These are phyloP conservation scores for Euleptes europaea DNA, from an alignment of 2,113 vertebrate genomes.

Conservation along the genomic window DNA sequence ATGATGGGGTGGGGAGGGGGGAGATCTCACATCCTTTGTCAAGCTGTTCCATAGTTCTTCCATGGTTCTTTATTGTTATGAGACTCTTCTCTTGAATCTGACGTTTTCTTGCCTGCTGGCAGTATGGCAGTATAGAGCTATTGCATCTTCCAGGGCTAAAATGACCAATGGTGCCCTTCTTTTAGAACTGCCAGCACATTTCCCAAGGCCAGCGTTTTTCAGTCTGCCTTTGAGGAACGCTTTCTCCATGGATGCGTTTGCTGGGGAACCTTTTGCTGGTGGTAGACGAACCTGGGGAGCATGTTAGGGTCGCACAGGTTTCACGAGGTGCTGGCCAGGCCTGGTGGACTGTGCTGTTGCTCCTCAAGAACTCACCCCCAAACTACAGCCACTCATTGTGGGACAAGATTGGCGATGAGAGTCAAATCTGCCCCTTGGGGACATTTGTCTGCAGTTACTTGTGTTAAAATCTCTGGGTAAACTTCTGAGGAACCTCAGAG, in stretches of 20 bases:
- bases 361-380: not conserved
- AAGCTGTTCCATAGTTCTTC: too few relatives aligned
- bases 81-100: not conserved
- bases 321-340: not conserved
- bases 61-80: not conserved
- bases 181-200: not conserved
- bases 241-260: not conserved
- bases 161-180: not conserved
- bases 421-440: not conserved
- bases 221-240: not conserved
- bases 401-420: not conserved
- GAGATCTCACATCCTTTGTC: not conserved
- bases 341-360: not conserved
- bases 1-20: not conserved
- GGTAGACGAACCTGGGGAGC: not conserved
- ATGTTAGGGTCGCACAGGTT: not conserved
- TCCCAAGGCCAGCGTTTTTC: not conserved
- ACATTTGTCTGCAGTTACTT: not conserved
- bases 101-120: not conserved
- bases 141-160: not conserved
- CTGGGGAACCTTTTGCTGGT: not conserved
- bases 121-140: not conserved
- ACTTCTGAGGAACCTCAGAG: not conserved
- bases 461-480: not conserved
- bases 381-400: not conserved